Evolutionary conservation across 1,140 invertebrate genomes (phyloP), one percentile per base, ranked within the genome.

Genomic region (Hyposmocoma kahamanoa): DNA sequence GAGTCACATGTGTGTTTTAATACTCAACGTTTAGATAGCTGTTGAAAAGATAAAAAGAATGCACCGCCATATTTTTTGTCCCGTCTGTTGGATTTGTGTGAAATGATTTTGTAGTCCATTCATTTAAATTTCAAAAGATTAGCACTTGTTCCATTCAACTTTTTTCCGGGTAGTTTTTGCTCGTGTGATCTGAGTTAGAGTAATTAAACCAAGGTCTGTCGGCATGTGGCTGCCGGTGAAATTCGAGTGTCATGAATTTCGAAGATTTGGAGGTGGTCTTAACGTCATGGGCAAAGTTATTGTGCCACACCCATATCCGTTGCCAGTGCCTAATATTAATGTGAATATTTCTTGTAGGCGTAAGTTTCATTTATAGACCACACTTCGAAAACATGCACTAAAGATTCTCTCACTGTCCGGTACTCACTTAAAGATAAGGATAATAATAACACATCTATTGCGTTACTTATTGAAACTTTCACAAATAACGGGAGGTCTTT

Each of bases 201-300:
- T 19, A 46, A 30, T 57, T 24, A 62, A 57, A 62, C 50, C 59
- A 66, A 59, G 43, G 32, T 36, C 32, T 39, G n/a, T 26, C 41
- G 45, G 59, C 53, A 45, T 47, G 60, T 62, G 62, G 62, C 51
- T 46, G 38, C 55, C 39, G 50, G 59, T 69, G 62, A 69, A 69
- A 62, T 51, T 20, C 42, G 57, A 69, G 18, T 8, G 8, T 56
- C 39, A 46, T 49, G 49, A 46, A 42, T 56, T 48, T 58, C 38
- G 22, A 30, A 50, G 53, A 62, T 54, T 54, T 52, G 56, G 32
- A 47, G 24, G 60, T 63, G 64, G 58, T 59, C 63, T 53, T 52
- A 34, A 32, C 15, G 39, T 44, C 38, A 39, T 51, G 26, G 18
- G 30, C 26, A 26, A 22, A 56, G 50, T 50, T 56, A 50, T 56